A percentile compares a stretch with the other conserved stretches of the same genome.
Evolutionary conservation across 2,888 invertebrate species (phyloP).

Genomic region (Cephalotes varians): DNA sequence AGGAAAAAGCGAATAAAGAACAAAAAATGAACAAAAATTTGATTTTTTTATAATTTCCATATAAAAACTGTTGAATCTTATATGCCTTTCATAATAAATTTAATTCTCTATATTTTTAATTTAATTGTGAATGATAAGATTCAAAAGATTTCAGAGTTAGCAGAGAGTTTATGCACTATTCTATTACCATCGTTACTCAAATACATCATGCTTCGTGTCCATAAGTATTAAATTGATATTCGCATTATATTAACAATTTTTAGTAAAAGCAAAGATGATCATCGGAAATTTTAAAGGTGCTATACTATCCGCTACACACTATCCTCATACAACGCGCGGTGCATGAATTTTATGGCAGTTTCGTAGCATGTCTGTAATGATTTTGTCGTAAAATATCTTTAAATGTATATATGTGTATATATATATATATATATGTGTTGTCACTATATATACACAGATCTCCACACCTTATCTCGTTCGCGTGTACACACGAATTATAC

Average conservation of each 20-base stretch:
- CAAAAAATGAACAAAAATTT: neutral
- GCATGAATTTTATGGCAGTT: conserved; percentile 64
- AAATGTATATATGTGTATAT: too few relatives aligned
- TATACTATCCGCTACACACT: neutral
- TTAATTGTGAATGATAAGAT: neutral
- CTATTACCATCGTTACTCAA: neutral
- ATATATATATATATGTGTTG: conserved; percentile 64
- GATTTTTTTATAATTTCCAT: neutral
- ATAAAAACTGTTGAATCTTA: neutral
- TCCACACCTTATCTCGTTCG: conserved; percentile 71
- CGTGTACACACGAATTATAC: conserved; percentile 70
- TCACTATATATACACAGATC: conserved; percentile 71
- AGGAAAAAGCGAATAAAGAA: neutral
- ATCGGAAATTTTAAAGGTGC: neutral
- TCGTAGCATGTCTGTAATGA: conserved; percentile 68
- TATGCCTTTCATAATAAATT: neutral
- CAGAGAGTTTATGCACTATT: neutral
- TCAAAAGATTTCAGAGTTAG: neutral
- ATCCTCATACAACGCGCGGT: conserved; percentile 44
- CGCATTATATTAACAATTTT: neutral
- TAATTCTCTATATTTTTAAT: neutral
- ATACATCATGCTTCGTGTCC: neutral
- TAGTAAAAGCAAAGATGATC: conserved; percentile 4
- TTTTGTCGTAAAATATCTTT: conserved; percentile 59
- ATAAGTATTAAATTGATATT: neutral